A percentile compares a stretch with the other conserved stretches of the same genome.
Evolutionary conservation across 2,113 vertebrate species (phyloP).

Genomic region (Chloropsis cyanopogon): DNA sequence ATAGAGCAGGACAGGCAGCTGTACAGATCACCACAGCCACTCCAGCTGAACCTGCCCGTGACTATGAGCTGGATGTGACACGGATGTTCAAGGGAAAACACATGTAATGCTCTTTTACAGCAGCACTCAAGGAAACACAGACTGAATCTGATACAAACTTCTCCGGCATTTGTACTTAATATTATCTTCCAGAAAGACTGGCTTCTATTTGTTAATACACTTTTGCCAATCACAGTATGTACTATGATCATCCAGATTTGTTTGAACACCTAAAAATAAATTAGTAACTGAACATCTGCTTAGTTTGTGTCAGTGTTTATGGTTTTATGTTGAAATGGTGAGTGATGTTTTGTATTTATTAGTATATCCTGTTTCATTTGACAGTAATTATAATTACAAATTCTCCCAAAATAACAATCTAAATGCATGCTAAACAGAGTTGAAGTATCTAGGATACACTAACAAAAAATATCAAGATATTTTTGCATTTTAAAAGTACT

Average conservation of each 20-base stretch:
- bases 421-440: background rate
- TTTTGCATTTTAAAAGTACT: background rate
- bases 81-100: accelerated
- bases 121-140: background rate
- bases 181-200: background rate
- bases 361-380: background rate
- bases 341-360: background rate
- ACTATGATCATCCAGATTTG: background rate
- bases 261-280: background rate
- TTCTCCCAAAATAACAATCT: background rate
- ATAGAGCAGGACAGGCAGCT: background rate
- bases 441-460: background rate
- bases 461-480: background rate
- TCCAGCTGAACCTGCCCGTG: background rate
- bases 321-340: background rate
- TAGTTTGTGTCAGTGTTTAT: background rate
- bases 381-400: background rate
- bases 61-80: background rate
- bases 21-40: background rate
- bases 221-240: background rate
- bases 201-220: background rate
- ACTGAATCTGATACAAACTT: background rate
- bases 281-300: background rate
- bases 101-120: background rate
- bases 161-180: background rate